Evolutionary conservation across 2,888 invertebrate genomes (phyloP).

Genomic region (Hirudinaria manillensis): DNA sequence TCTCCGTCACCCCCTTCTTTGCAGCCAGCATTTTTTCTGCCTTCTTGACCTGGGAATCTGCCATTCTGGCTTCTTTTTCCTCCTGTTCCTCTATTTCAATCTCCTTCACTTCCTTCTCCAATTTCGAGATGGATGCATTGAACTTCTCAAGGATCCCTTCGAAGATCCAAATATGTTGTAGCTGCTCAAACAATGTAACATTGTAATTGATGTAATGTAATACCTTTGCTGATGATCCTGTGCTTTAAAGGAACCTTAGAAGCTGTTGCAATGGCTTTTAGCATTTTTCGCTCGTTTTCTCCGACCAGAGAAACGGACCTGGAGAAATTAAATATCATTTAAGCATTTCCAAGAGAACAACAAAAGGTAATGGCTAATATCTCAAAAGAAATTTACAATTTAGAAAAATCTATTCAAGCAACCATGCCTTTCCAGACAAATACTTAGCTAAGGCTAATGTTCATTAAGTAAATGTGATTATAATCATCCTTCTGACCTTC

Average conservation of each 20-base stretch:
- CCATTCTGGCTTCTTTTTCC: conserved; percentile 73
- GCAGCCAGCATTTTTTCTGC: conserved; percentile 29
- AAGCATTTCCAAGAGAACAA: neutral
- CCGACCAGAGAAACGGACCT: conserved; percentile 86
- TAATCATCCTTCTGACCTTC: conserved; percentile 53
- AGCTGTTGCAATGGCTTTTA: conserved; percentile 82
- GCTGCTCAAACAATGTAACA: neutral
- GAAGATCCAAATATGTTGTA: neutral
- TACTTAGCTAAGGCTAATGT: neutral
- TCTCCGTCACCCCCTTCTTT: conserved; percentile 7
- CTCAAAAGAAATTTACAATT: neutral
- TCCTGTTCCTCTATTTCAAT: conserved; percentile 74
- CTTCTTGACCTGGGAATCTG: conserved; percentile 75
- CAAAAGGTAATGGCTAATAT: neutral
- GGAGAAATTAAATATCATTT: neutral
- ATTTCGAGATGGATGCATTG: conserved; percentile 13
- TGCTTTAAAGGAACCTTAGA: conserved; percentile 80
- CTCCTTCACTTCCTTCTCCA: conserved; percentile 74
- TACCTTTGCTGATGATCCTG: conserved; percentile 71
- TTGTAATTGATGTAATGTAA: neutral
- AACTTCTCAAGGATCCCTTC: conserved; percentile 33
- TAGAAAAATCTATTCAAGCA: neutral
- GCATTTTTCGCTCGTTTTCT: conserved; percentile 80
- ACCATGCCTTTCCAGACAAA: neutral
- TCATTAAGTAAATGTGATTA: neutral